Evolutionary conservation across 2,797 vertebrate genomes (phyloP).

Genomic region (Austrolebias charrua): DNA sequence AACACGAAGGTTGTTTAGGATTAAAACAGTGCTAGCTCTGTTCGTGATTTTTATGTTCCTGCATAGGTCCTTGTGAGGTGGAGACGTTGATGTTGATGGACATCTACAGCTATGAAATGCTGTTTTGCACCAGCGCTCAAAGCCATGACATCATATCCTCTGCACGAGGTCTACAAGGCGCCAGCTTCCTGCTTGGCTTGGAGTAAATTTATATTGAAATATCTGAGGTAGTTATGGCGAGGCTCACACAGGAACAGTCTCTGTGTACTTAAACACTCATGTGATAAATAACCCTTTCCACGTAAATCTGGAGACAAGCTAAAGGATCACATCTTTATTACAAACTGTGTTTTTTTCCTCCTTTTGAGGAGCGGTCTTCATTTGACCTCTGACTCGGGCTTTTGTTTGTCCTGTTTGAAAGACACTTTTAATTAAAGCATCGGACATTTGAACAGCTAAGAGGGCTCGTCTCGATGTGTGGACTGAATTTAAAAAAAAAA

Average conservation of each 20-base stretch:
- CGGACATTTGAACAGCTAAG: conserved; percentile 24
- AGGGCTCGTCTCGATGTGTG: conserved; percentile 26
- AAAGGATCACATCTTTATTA: conserved; percentile 34
- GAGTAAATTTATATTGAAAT: conserved; percentile 66
- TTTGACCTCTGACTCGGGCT: conserved; percentile 46
- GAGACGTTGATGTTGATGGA: conserved; percentile 55
- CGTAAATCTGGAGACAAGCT: conserved; percentile 38
- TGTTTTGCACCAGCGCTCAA: conserved; percentile 31
- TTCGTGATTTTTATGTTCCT: conserved; percentile 49
- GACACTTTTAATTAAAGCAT: conserved; percentile 46
- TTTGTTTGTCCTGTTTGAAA: conserved; percentile 45
- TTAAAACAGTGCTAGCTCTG: conserved; percentile 65
- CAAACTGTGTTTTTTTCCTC: conserved; percentile 28
- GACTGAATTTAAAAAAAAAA: conserved; percentile 41
- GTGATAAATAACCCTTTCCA: conserved; percentile 52
- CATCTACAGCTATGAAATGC: conserved; percentile 52
- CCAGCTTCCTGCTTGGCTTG: conserved; percentile 64
- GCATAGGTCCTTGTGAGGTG: conserved; percentile 39
- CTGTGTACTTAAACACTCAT: conserved; percentile 45
- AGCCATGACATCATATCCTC: conserved; percentile 65
- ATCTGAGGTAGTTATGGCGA: conserved; percentile 45
- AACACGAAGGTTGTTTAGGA: conserved; percentile 41
- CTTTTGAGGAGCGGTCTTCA: conserved; percentile 37
- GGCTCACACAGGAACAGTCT: neutral
- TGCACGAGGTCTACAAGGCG: conserved; percentile 37